A percentile compares a stretch with the other conserved stretches of the same genome.
phyloP scores from a whole-genome alignment of 2,888 invertebrate species.

The Zygothrica quintamaculata region DNA sequence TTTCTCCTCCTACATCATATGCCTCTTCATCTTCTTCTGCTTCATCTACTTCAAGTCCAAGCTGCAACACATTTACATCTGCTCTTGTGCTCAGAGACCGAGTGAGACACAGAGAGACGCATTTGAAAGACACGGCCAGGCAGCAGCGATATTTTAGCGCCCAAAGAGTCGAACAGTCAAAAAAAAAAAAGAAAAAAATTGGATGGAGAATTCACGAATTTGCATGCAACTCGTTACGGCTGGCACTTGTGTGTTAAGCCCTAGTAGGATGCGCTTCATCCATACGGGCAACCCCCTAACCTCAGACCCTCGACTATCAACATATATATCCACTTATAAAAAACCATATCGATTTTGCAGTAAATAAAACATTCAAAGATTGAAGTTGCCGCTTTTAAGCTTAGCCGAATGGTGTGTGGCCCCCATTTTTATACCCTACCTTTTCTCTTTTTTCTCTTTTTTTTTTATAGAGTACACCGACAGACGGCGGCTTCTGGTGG shows the following conservation, averaged over 20 bases:
- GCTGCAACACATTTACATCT: conserved; percentile 42
- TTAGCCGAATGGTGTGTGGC: conserved; percentile 79
- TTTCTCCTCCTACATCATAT: too few relatives aligned
- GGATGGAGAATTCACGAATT: conserved; percentile 50
- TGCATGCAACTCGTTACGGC: conserved; percentile 80
- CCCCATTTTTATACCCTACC: conserved; percentile 5
- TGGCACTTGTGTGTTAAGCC: conserved; percentile 78
- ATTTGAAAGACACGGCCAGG: conserved; percentile 42
- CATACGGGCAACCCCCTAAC: conserved; percentile 10
- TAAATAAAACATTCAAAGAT: conserved; percentile 79
- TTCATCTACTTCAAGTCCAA: conserved; percentile 21
- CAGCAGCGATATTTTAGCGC: conserved; percentile 66
- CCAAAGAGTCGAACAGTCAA: conserved; percentile 48
- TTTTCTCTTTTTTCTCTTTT: too few relatives aligned
- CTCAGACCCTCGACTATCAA: conserved; percentile 4
- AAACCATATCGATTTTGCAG: conserved; percentile 78
- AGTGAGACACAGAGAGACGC: too few relatives aligned
- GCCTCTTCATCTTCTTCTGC: too few relatives aligned
- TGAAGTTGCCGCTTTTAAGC: conserved; percentile 79
- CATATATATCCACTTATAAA: conserved; percentile 37
- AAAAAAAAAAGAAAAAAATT: conserved; percentile 23
- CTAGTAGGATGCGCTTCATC: conserved; percentile 24
- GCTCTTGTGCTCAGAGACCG: conserved; percentile 39
- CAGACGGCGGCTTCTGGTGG: conserved; percentile 47
- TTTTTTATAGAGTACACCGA: conserved; percentile 70